phyloP scores from a whole-genome alignment of 1,140 invertebrate species.

The Diuraphis noxia region DNA sequence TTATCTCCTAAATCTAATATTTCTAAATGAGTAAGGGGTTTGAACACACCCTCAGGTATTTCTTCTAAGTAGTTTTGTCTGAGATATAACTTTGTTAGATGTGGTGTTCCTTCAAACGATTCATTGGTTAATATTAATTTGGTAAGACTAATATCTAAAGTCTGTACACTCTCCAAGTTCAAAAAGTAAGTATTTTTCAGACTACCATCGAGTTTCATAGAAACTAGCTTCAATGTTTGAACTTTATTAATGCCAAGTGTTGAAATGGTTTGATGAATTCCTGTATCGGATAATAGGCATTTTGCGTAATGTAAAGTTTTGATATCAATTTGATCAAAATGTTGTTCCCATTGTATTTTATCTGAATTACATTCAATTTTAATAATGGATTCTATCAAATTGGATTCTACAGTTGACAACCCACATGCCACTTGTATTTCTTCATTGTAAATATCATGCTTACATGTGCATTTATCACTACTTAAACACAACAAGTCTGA shows the following conservation, averaged over 20 bases:
- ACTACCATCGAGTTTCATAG: neutral
- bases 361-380: conserved; percentile 22
- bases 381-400: conserved; percentile 2
- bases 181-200: conserved; percentile 20
- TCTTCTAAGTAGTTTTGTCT: conserved; percentile 4
- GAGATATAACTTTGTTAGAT: neutral
- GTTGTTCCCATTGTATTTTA: conserved; percentile 8
- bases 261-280: conserved; percentile 16
- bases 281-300: neutral
- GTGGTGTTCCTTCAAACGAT: conserved; percentile 18
- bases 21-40: neutral
- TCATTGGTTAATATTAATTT: conserved; percentile 44
- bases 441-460: neutral
- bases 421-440: conserved; percentile 31
- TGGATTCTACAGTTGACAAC: neutral
- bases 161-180: neutral
- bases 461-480: conserved; percentile 15
- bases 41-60: conserved; percentile 13
- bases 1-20: conserved; percentile 42
- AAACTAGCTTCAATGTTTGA: neutral
- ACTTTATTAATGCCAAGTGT: conserved; percentile 7
- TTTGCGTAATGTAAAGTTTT: neutral
- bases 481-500: neutral
- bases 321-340: conserved; percentile 21
- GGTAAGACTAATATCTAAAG: conserved; percentile 4